Evolutionary conservation across 2,113 vertebrate genomes (phyloP).

Genomic region (Zootoca vivipara): DNA sequence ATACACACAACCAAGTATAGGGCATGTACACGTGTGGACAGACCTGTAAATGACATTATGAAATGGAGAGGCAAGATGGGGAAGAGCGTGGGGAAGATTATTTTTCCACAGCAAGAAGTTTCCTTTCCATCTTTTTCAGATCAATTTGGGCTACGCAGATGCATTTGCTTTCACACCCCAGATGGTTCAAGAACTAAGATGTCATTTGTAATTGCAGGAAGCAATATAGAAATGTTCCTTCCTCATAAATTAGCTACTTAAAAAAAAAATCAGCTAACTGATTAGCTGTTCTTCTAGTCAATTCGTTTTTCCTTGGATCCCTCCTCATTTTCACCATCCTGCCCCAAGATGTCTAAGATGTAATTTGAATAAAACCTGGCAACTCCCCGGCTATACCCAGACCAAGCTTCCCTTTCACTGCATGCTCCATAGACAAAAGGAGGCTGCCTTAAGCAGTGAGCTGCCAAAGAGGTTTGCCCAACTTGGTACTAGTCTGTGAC

Average conservation of each 20-base stretch:
- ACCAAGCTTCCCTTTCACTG: background rate
- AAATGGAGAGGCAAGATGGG: background rate
- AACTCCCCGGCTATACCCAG: background rate
- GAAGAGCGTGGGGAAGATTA: constrained; percentile 16
- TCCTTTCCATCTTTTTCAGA: constrained; percentile 49
- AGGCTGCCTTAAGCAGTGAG: background rate
- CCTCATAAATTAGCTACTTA: constrained; percentile 31
- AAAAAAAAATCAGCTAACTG: constrained; percentile 21
- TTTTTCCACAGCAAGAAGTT: constrained; percentile 43
- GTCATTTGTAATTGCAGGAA: constrained; percentile 56
- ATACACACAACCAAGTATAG: too few relatives aligned
- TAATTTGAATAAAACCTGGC: background rate
- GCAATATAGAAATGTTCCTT: constrained; percentile 44
- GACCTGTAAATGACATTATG: background rate
- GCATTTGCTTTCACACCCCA: constrained; percentile 63
- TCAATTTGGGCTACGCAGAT: constrained; percentile 25
- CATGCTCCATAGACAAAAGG: background rate
- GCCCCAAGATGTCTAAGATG: background rate
- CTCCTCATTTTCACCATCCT: background rate
- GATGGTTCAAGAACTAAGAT: constrained; percentile 51
- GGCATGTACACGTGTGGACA: background rate
- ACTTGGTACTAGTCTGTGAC: background rate
- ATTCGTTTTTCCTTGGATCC: background rate
- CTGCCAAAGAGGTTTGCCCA: background rate
- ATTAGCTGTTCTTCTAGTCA: background rate